These are phyloP conservation scores for Urosaurus nigricauda DNA, from an alignment of 2,797 vertebrate species.

Conservation along the genomic window DNA sequence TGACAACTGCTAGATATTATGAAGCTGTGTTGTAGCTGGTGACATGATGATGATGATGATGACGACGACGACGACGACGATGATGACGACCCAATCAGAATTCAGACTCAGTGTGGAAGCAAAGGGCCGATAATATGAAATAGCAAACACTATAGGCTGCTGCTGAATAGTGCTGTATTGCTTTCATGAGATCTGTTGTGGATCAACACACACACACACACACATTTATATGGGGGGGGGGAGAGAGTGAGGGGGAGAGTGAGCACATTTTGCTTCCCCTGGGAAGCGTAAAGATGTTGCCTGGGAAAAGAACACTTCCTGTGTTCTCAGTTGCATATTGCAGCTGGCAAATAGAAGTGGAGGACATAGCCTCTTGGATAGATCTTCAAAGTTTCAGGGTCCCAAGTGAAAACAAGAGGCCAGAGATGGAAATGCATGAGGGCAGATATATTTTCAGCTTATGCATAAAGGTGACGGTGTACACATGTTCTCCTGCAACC, in stretches of 20 bases:
- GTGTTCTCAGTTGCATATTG: neutral
- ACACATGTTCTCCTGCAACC: conserved; percentile 33
- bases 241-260: too few relatives aligned
- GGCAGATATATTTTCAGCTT: conserved; percentile 6
- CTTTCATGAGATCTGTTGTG: neutral
- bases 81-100: neutral
- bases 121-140: neutral
- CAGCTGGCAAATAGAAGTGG: neutral
- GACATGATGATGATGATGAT: neutral
- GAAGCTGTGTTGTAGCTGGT: neutral
- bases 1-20: neutral
- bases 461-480: conserved; percentile 25
- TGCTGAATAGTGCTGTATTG: neutral
- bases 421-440: conserved; percentile 9
- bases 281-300: neutral
- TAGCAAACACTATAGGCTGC: neutral
- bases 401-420: neutral
- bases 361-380: neutral
- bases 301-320: neutral
- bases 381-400: neutral
- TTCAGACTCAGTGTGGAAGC: neutral
- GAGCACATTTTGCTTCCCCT: neutral
- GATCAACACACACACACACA: neutral
- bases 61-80: too few relatives aligned
- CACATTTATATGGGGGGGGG: too few relatives aligned